Evolutionary conservation across 2,797 vertebrate species (phyloP).

Genomic region (Pantherophis alleghaniensis): DNA sequence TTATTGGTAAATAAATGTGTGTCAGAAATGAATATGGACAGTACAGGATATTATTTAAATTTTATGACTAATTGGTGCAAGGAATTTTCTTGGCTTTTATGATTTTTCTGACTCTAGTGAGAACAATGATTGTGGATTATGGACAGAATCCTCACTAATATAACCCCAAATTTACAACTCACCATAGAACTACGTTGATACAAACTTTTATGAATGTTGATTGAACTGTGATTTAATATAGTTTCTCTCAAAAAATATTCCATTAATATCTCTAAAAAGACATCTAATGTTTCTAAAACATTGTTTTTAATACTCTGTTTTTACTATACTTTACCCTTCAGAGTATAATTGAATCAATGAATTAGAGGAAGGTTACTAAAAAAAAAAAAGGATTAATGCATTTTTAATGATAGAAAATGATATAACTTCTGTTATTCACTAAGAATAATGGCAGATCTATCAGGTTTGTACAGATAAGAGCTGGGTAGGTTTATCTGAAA

Average conservation of each 20-base stretch:
- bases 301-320: conserved; percentile 51
- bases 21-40: neutral
- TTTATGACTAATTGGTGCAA: neutral
- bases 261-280: conserved; percentile 44
- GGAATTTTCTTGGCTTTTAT: neutral
- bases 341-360: conserved; percentile 63
- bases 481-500: conserved; percentile 64
- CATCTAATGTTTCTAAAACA: conserved; percentile 45
- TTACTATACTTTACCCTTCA: conserved; percentile 61
- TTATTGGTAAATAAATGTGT: neutral
- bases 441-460: conserved; percentile 60
- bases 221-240: conserved; percentile 10
- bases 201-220: neutral
- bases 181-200: too few species aligned
- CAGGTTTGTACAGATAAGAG: conserved; percentile 55
- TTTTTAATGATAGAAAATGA: conserved; percentile 67
- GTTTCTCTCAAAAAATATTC: conserved; percentile 32
- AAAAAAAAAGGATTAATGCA: conserved; percentile 56
- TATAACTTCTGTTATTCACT: conserved; percentile 60
- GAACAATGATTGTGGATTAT: neutral
- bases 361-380: conserved; percentile 61
- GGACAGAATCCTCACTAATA: neutral
- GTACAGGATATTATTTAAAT: neutral
- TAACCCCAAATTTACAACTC: neutral
- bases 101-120: neutral